Evolutionary conservation across 2,113 vertebrate species (phyloP).

Genomic region (Cynopterus brachyotis): DNA sequence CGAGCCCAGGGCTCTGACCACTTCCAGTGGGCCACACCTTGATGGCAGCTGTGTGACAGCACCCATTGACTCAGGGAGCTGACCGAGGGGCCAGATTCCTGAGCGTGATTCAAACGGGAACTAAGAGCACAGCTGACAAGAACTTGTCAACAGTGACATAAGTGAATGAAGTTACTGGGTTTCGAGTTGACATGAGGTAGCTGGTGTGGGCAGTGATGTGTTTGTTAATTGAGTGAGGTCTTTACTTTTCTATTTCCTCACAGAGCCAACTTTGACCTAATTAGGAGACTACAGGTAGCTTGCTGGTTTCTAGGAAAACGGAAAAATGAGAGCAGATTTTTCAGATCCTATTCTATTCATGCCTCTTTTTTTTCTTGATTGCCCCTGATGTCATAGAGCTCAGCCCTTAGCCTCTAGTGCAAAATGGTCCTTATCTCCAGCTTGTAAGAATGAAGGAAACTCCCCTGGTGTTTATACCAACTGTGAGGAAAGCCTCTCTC

Average conservation of each 20-base stretch:
- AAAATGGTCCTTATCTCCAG: background rate
- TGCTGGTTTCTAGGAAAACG: background rate
- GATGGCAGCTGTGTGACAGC: background rate
- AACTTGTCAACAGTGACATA: background rate
- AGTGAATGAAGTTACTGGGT: background rate
- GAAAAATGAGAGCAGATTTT: background rate
- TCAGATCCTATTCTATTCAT: background rate
- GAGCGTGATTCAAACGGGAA: background rate
- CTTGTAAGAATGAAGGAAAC: background rate
- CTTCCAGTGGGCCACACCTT: background rate
- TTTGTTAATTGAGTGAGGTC: rapidly evolving
- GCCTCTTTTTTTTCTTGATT: background rate
- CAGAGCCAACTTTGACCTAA: background rate
- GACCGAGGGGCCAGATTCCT: background rate
- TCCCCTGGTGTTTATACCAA: background rate
- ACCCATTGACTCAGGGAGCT: background rate
- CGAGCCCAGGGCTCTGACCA: background rate
- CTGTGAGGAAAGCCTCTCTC: background rate
- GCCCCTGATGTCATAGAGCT: background rate
- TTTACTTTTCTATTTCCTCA: background rate
- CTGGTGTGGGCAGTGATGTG: background rate
- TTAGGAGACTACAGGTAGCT: background rate
- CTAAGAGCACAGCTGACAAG: background rate
- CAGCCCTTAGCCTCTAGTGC: background rate
- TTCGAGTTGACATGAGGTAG: background rate